Percentiles rank a stretch among this genome's conserved stretches.
Evolutionary conservation across 2,113 vertebrate species (phyloP).

Genomic region (Alexandromys fortis): DNA sequence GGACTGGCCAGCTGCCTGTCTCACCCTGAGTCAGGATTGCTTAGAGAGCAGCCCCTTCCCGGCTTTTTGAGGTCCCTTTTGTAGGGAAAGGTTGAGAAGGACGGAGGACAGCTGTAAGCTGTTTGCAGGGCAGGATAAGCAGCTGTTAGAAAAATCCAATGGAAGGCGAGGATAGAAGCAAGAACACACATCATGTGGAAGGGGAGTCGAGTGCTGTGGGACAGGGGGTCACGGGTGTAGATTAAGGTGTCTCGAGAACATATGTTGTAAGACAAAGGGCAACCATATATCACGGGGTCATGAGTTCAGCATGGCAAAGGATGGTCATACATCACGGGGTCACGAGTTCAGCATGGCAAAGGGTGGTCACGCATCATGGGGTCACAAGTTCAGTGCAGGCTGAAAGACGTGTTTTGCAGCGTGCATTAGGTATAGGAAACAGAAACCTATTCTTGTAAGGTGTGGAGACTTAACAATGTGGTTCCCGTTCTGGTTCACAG

Average conservation of each 20-base stretch:
- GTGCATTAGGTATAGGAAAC: too few species aligned
- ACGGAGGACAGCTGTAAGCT: not conserved
- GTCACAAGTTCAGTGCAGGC: too few species aligned
- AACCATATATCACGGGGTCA: not conserved
- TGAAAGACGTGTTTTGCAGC: too few species aligned
- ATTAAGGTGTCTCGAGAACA: not conserved
- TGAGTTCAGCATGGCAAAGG: not conserved
- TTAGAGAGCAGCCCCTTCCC: not conserved
- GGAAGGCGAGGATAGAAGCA: not conserved
- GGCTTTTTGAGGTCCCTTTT: not conserved
- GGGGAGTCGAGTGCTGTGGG: too few species aligned
- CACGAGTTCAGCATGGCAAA: not conserved
- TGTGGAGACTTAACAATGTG: too few species aligned
- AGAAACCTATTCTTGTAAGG: too few species aligned
- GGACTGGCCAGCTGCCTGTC: not conserved
- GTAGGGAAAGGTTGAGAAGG: not conserved
- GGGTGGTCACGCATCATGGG: not conserved
- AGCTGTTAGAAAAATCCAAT: not conserved
- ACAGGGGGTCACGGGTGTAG: not conserved
- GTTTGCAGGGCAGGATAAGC: not conserved
- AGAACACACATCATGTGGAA: not conserved
- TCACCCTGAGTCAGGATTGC: not conserved
- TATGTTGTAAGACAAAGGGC: not conserved
- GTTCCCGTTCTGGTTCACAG: not conserved
- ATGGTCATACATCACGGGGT: not conserved